A percentile compares a stretch with the other conserved stretches of the same genome.
Evolutionary conservation across 35 echinoderm and acorn worm species (phyloP).

Genomic region (Apostichopus japonicus): DNA sequence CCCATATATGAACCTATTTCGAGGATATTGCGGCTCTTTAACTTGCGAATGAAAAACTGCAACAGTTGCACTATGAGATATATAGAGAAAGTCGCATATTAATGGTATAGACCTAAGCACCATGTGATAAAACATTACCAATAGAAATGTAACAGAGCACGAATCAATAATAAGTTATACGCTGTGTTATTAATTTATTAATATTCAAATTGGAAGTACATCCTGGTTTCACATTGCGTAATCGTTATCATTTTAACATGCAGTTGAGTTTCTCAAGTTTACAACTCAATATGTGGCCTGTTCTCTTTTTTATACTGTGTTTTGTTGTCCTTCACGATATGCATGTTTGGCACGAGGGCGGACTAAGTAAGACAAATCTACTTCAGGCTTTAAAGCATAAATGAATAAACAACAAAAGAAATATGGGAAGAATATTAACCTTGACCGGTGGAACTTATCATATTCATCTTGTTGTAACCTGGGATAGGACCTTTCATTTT

Average conservation of each 20-base stretch:
- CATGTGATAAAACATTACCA: no score
- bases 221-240: no score
- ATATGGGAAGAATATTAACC: background rate
- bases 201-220: no score
- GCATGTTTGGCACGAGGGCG: background rate
- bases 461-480: background rate
- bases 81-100: background rate
- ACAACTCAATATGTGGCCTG: background rate
- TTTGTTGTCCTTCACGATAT: no score
- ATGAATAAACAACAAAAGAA: background rate
- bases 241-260: background rate
- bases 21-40: background rate
- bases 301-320: no score
- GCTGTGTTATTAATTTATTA: no score
- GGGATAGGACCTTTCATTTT: background rate
- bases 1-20: conserved; percentile 18
- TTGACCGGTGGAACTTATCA: background rate
- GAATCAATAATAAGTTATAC: no score
- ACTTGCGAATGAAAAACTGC: conserved; percentile 14
- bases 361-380: background rate
- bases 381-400: background rate
- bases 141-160: no score
- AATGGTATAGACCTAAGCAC: no score
- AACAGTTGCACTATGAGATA: background rate
- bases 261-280: background rate